Percentiles rank a stretch among this genome's conserved stretches.
Evolutionary conservation across 35 echinoderm and acorn worm genomes (phyloP).

Genomic region (Lytechinus variegatus): DNA sequence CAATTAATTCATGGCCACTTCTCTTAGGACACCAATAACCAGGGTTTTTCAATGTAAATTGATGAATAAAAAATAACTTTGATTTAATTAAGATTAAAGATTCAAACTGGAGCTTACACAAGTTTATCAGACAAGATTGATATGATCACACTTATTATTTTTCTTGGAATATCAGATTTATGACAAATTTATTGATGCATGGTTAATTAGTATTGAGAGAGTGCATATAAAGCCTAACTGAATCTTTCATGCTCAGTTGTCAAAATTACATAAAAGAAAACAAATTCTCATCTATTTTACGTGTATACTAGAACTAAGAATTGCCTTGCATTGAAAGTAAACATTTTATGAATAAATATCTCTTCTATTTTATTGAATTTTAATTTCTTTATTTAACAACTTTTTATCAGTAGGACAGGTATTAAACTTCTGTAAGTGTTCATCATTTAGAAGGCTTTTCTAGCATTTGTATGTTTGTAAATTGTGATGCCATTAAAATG

Average conservation of each 20-base stretch:
- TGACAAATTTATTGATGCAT: background rate
- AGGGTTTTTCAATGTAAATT: background rate
- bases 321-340: background rate
- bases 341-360: background rate
- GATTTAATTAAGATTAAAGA: too few species aligned
- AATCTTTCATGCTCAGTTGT: background rate
- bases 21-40: background rate
- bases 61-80: too few species aligned
- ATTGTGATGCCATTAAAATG: constrained; percentile 33
- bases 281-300: background rate
- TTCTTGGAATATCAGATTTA: background rate
- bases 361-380: background rate
- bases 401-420: background rate
- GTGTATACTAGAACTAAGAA: background rate
- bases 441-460: background rate
- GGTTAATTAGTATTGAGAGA: background rate
- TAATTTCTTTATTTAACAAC: background rate
- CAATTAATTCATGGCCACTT: background rate
- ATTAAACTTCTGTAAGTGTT: background rate
- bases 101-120: too few species aligned
- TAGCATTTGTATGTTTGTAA: constrained; percentile 38
- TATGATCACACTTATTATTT: background rate
- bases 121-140: too few species aligned
- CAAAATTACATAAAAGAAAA: background rate
- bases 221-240: background rate